A percentile compares a stretch with the other conserved stretches of the same genome.
Evolutionary conservation across 2,888 invertebrate genomes (phyloP).

Genomic region (Tortricodes alternella): DNA sequence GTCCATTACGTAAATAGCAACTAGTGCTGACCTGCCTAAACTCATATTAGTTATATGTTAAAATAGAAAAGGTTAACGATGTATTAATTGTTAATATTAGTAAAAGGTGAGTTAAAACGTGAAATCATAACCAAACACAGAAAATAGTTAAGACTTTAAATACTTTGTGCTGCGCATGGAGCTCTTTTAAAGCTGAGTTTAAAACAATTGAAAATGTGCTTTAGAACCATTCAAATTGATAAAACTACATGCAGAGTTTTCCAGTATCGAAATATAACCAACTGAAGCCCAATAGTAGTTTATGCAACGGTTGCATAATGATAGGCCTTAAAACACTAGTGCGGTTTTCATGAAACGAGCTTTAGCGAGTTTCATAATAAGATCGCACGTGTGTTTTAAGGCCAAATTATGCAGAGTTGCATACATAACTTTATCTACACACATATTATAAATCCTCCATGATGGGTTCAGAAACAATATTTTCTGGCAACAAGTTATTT

Average conservation of each 20-base stretch:
- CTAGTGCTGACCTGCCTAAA: neutral
- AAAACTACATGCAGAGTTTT: conserved; percentile 17
- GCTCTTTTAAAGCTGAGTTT: conserved; percentile 8
- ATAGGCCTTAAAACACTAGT: too few species aligned
- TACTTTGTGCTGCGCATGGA: neutral
- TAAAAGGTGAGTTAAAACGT: conserved; percentile 11
- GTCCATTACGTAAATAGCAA: neutral
- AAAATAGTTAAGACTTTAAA: conserved; percentile 7
- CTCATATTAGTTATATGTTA: neutral
- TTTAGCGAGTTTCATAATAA: too few species aligned
- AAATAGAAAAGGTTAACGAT: neutral
- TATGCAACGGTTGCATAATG: too few species aligned
- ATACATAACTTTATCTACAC: too few species aligned
- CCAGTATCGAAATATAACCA: conserved; percentile 4
- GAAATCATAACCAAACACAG: conserved; percentile 20
- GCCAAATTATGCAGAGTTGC: too few species aligned
- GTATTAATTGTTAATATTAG: neutral
- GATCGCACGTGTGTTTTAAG: too few species aligned
- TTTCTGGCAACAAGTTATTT: too few species aligned
- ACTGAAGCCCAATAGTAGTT: too few species aligned
- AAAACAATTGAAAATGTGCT: conserved; percentile 8
- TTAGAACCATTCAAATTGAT: conserved; percentile 16
- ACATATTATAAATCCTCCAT: too few species aligned
- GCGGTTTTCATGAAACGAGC: too few species aligned
- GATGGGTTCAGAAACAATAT: too few species aligned